Conservation (phyloP, 2,888 invertebrate genomes). For the Aporophyla lueneburgensis region DNA sequence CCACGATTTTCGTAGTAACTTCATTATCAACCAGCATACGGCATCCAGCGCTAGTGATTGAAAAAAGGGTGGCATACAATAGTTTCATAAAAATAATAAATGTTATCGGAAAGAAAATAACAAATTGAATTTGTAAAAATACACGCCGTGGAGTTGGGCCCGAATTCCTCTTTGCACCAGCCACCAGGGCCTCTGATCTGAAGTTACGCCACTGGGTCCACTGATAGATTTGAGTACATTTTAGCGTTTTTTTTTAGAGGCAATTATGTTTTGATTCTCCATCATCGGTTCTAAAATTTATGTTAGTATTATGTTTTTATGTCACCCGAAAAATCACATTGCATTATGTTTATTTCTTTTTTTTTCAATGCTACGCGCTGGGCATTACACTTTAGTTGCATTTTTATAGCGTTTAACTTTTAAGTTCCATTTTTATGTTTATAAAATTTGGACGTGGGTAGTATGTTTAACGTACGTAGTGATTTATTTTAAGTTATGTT, state of each 20-base stretch:
- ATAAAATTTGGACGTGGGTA: slow-evolving; percentile 45
- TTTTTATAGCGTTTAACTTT: slow-evolving; percentile 54
- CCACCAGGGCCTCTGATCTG: background rate
- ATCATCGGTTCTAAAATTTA: slow-evolving; percentile 53
- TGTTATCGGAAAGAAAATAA: background rate
- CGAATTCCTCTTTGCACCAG: background rate
- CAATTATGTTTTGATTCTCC: slow-evolving; percentile 42
- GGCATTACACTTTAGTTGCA: slow-evolving; percentile 43
- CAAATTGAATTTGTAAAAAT: background rate
- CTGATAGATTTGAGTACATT: slow-evolving; percentile 38
- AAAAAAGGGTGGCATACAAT: background rate
- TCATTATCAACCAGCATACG: background rate
- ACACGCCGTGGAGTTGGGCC: background rate
- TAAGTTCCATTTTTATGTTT: slow-evolving; percentile 47
- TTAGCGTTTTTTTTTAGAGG: slow-evolving; percentile 43
- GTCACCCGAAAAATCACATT: slow-evolving; percentile 32
- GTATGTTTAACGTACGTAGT: slow-evolving; percentile 58
- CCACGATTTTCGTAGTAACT: background rate
- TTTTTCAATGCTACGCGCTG: slow-evolving; percentile 34
- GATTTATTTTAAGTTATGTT: slow-evolving; percentile 54
- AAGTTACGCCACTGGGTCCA: slow-evolving; percentile 13
- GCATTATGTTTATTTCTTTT: slow-evolving; percentile 41
- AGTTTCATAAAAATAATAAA: background rate
- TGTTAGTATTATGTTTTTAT: slow-evolving; percentile 51
- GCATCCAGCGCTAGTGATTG: background rate